phyloP scores from a whole-genome alignment of 2,888 invertebrate genomes.

The Morpho achilles region DNA sequence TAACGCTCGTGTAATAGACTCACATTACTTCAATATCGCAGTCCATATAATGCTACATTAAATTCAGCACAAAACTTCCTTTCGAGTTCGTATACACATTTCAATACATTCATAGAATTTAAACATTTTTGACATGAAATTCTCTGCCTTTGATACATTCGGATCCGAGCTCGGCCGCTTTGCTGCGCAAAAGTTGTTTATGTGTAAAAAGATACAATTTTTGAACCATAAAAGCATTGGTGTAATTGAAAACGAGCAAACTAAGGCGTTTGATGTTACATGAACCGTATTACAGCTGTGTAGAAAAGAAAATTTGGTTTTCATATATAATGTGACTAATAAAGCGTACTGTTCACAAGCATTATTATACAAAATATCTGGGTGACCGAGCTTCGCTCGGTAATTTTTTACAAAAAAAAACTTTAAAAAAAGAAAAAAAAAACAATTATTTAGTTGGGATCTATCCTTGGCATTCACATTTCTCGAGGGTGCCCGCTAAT shows the following conservation, averaged over 20 bases:
- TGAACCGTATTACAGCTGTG: constrained; percentile 2
- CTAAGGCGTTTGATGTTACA: constrained; percentile 10
- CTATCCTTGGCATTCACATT: no score
- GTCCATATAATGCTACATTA: constrained; percentile 30
- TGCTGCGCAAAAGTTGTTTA: constrained; percentile 27
- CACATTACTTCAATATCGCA: constrained; percentile 7
- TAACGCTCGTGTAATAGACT: no score
- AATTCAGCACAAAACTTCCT: constrained; percentile 51
- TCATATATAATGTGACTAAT: no score
- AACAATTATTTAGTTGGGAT: no score
- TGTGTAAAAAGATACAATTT: constrained; percentile 33
- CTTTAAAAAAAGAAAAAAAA: no score
- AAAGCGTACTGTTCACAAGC: no score
- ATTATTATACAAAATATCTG: no score
- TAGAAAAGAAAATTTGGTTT: neutral
- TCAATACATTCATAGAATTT: constrained; percentile 25
- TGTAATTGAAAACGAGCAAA: constrained; percentile 20
- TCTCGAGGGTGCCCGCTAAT: no score
- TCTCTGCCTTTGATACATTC: constrained; percentile 44
- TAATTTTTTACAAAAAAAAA: no score
- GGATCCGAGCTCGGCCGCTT: constrained; percentile 16
- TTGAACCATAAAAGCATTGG: constrained; percentile 19
- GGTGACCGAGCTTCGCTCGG: no score
- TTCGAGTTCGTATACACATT: constrained; percentile 31
- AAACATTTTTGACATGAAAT: constrained; percentile 51